Evolutionary conservation across 2,113 vertebrate species (phyloP), one percentile per base, ranked within the genome.

Genomic region (Lynx canadensis): DNA sequence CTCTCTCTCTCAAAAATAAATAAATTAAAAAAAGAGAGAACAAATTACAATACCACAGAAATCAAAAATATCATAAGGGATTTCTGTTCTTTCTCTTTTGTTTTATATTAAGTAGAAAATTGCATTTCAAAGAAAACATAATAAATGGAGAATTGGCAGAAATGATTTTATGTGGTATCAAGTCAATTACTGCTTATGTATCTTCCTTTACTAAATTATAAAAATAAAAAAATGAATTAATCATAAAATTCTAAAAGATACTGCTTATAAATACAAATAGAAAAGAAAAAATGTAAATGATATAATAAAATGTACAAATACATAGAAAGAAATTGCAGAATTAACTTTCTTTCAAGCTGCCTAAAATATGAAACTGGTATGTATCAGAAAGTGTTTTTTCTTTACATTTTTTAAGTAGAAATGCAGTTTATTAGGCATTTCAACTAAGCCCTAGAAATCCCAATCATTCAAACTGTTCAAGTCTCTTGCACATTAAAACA

Each of bases 391-490:
- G 3, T 55, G 18, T 73, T 90, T 85, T 93, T 84, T 5, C 27
- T 96, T 94, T 60, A 76, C 1, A 73, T 96, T 93, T 91, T 93
- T 80, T 76, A 96, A 89, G 74, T n/a, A 95, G 52, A 86, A 94
- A 94, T 79, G 38, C 55, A 80, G 19, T 68, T 90, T 95, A 15
- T 82, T 80, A 80, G 73, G 78, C 25, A 79, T 63, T 96, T 95
- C 90, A 79, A 45, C 15, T 63, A 96, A 89, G 91, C 33, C 94
- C 63, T 80, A 93, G 19, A 93, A 96, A 93, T 89, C 71, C 94
- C 55, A 94, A 48, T 96, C 50, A 97, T 96, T 97, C 97, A 96
- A 86, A 94, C 92, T 96, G 88, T 82, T 96, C 21, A 95, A 85
- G 12, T 63, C 57, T 76, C 50, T 80, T 78, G 69, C 84, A 57